Evolutionary conservation across 2,113 vertebrate genomes (phyloP).

Genomic region (Nothocercus nigrocapillus): DNA sequence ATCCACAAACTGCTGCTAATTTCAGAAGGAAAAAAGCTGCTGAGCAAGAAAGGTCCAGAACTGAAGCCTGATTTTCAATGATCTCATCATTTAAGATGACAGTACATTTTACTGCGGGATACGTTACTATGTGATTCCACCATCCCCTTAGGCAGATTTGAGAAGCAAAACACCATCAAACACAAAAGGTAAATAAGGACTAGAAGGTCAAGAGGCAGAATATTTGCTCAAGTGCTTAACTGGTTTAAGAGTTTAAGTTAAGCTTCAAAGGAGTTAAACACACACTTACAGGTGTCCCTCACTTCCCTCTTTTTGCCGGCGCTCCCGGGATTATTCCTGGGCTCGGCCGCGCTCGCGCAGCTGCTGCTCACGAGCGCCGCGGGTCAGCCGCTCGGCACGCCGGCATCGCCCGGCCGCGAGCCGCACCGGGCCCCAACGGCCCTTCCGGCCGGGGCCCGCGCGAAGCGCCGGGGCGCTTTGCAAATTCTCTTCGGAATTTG

Average conservation of each 20-base stretch:
- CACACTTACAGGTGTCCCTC: not conserved
- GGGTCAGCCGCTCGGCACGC: not conserved
- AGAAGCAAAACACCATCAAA: not conserved
- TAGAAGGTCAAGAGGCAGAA: not conserved
- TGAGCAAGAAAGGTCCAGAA: not conserved
- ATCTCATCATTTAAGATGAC: not conserved
- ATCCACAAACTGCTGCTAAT: not conserved
- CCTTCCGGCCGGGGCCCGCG: not conserved
- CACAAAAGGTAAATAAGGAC: not conserved
- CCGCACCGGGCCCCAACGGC: not conserved
- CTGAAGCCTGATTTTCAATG: not conserved
- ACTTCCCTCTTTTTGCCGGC: not conserved
- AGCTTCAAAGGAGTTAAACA: not conserved
- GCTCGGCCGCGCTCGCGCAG: not conserved
- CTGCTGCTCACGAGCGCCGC: not conserved
- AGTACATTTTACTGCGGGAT: not conserved
- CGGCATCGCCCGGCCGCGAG: not conserved
- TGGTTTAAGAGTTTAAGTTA: not conserved
- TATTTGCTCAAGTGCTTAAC: not conserved
- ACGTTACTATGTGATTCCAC: not conserved
- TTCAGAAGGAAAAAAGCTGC: not conserved
- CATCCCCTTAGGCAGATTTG: not conserved
- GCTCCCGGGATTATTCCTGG: not conserved
- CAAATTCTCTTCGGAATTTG: not conserved
- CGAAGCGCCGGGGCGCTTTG: not conserved